Evolutionary conservation across 2,888 invertebrate genomes (phyloP).

Genomic region (Tricholauxania praeusta): DNA sequence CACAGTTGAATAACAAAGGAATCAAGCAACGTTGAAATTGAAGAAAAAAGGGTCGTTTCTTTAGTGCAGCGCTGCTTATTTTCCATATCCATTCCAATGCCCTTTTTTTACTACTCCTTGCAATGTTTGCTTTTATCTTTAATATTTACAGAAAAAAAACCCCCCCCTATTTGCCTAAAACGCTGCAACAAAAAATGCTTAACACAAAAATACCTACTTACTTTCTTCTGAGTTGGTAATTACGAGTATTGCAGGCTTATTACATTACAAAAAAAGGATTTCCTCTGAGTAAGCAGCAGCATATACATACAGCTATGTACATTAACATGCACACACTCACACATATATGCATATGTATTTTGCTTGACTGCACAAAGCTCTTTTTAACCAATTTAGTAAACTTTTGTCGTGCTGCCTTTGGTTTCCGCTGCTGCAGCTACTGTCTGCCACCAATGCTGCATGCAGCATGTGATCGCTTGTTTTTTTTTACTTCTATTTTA

Average conservation of each 20-base stretch:
- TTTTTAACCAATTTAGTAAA: constrained; percentile 40
- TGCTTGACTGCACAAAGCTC: constrained; percentile 38
- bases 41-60: background rate
- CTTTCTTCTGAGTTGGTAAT: constrained; percentile 15
- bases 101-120: background rate
- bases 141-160: no score
- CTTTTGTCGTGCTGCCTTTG: constrained; percentile 36
- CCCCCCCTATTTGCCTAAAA: no score
- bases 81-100: background rate
- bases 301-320: background rate
- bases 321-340: background rate
- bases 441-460: constrained; percentile 38
- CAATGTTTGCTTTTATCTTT: no score
- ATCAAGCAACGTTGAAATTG: constrained; percentile 21
- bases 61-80: background rate
- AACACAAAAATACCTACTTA: background rate
- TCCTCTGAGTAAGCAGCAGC: constrained; percentile 41
- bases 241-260: constrained; percentile 25
- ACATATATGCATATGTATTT: constrained; percentile 2
- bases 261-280: constrained; percentile 31
- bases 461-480: constrained; percentile 10
- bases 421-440: constrained; percentile 7
- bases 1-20: background rate
- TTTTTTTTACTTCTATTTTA: constrained; percentile 12
- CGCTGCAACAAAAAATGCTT: no score